Conservation (phyloP, 2,797 vertebrate species). For the Pseudochirops cupreus region DNA sequence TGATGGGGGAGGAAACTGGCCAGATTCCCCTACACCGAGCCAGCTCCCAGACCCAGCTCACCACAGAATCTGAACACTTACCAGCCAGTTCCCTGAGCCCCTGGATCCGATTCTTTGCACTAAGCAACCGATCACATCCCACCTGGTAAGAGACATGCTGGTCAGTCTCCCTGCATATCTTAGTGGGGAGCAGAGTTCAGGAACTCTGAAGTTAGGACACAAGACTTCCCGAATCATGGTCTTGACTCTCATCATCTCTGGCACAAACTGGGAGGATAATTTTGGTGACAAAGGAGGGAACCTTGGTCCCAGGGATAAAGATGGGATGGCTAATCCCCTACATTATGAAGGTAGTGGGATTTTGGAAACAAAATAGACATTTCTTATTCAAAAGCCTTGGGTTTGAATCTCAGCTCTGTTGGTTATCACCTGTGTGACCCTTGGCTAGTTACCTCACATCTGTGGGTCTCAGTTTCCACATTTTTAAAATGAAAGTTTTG, state of each 20-base stretch:
- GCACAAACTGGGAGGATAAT: not conserved
- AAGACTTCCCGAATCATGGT: not conserved
- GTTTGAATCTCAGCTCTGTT: not conserved
- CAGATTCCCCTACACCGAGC: not conserved
- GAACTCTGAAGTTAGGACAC: not conserved
- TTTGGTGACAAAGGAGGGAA: not conserved
- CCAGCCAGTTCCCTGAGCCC: constrained; percentile 91
- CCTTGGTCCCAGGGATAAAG: not conserved
- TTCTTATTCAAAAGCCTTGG: not conserved
- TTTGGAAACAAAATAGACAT: not conserved
- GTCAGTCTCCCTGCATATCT: constrained; percentile 36
- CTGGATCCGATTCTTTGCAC: constrained; percentile 82
- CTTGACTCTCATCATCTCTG: not conserved
- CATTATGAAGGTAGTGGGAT: not conserved
- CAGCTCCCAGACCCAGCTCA: not conserved
- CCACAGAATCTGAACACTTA: constrained; percentile 75
- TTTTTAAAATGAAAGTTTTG: not conserved
- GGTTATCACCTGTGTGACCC: not conserved
- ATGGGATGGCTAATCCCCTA: not conserved
- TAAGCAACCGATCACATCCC: constrained; percentile 89
- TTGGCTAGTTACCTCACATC: not conserved
- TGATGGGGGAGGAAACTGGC: not conserved
- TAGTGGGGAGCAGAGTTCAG: not conserved
- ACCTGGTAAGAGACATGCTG: constrained; percentile 85
- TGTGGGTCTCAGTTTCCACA: not conserved